Evolutionary conservation across 1,140 invertebrate genomes (phyloP).

Genomic region (Eueides isabella): DNA sequence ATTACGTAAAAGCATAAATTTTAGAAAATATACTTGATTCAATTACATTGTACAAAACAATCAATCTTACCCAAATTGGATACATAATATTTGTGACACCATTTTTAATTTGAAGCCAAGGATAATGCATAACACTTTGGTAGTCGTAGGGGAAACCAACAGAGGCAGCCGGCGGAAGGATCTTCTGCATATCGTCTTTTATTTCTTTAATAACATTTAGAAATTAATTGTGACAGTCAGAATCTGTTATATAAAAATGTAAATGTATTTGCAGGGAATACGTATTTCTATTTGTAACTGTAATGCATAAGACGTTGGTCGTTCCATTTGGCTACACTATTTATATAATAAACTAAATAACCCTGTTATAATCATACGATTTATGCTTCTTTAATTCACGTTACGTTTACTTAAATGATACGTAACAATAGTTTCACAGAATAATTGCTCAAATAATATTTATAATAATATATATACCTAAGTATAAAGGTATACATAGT

Average conservation of each 20-base stretch:
- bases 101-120: constrained; percentile 71
- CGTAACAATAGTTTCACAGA: neutral
- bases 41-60: too few relatives aligned
- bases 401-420: constrained; percentile 1
- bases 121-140: constrained; percentile 75
- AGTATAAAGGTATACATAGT: too few relatives aligned
- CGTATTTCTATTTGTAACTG: neutral
- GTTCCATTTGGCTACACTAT: neutral
- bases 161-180: constrained; percentile 59
- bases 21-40: too few relatives aligned
- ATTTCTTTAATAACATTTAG: constrained; percentile 46
- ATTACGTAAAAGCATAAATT: too few relatives aligned
- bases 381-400: neutral
- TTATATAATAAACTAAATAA: neutral
- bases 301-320: neutral
- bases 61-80: constrained; percentile 71
- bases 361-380: neutral
- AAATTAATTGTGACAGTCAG: too few relatives aligned
- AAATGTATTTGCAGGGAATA: neutral
- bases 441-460: neutral
- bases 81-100: constrained; percentile 73
- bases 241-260: neutral
- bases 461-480: neutral
- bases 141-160: constrained; percentile 71
- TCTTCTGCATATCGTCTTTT: constrained; percentile 54